Conservation (phyloP, 2,888 invertebrate genomes). For the Dione vanillae region DNA sequence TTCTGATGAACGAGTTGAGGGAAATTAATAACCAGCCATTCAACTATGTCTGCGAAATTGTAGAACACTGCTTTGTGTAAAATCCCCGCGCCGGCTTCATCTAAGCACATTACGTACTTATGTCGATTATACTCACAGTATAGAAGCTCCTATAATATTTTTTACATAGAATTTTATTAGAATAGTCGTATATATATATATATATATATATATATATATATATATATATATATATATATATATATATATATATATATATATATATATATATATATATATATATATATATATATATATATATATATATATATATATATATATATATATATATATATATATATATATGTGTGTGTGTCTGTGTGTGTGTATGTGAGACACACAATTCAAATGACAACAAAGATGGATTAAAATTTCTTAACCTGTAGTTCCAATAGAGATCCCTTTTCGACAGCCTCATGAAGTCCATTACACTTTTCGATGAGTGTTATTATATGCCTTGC, state of each 20-base stretch:
- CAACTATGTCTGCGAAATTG: slow-evolving; percentile 88
- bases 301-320: too few relatives aligned
- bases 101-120: slow-evolving; percentile 83
- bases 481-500: slow-evolving; percentile 82
- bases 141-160: slow-evolving; percentile 64
- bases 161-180: background rate
- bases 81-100: slow-evolving; percentile 88
- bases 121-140: slow-evolving; percentile 71
- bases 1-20: slow-evolving; percentile 86
- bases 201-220: too few relatives aligned
- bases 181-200: background rate
- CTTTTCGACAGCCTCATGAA: slow-evolving; percentile 90
- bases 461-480: slow-evolving; percentile 89
- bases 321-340: too few relatives aligned
- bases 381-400: background rate
- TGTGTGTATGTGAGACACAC: too few relatives aligned
- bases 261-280: too few relatives aligned
- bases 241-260: too few relatives aligned
- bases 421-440: slow-evolving; percentile 89
- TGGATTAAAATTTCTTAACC: slow-evolving; percentile 52
- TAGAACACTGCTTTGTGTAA: slow-evolving; percentile 92
- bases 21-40: slow-evolving; percentile 88
- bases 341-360: too few relatives aligned
- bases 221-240: too few relatives aligned
- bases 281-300: too few relatives aligned